These are phyloP conservation scores for Linnaemya tessellans DNA, from an alignment of 2,888 invertebrate species.

Conservation along the genomic window DNA sequence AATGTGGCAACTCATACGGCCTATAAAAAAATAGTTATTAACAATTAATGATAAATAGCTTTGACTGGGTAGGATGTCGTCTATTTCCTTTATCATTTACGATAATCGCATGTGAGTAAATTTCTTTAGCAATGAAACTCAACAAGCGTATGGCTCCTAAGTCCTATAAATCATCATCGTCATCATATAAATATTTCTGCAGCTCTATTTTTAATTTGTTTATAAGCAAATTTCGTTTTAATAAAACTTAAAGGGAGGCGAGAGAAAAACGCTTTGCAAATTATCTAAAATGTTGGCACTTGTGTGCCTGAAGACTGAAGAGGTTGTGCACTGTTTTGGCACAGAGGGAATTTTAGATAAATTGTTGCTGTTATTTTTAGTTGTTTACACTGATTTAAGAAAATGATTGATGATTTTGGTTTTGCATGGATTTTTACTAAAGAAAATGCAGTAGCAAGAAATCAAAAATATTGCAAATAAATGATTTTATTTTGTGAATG, in stretches of 20 bases:
- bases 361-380: slow-evolving; percentile 18
- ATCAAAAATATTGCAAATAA: background rate
- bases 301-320: background rate
- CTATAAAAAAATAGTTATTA: too few species aligned
- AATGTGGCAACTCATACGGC: too few species aligned
- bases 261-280: slow-evolving; percentile 3
- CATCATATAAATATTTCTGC: background rate
- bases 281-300: slow-evolving; percentile 12
- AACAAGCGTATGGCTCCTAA: background rate
- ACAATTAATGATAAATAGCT: too few species aligned
- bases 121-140: too few species aligned
- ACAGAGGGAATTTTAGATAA: slow-evolving; percentile 1
- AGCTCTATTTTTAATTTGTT: slow-evolving; percentile 8
- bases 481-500: background rate
- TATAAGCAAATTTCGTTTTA: slow-evolving; percentile 13
- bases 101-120: background rate
- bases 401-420: slow-evolving; percentile 21
- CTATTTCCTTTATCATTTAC: too few species aligned
- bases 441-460: slow-evolving; percentile 1
- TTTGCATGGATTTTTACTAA: background rate
- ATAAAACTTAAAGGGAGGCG: background rate
- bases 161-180: background rate
- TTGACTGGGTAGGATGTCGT: too few species aligned
- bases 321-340: slow-evolving; percentile 6
- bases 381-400: slow-evolving; percentile 28